Evolutionary conservation across 1,140 invertebrate species (phyloP), one percentile per base, ranked within the genome.

Genomic region (Chelonus insularis): DNA sequence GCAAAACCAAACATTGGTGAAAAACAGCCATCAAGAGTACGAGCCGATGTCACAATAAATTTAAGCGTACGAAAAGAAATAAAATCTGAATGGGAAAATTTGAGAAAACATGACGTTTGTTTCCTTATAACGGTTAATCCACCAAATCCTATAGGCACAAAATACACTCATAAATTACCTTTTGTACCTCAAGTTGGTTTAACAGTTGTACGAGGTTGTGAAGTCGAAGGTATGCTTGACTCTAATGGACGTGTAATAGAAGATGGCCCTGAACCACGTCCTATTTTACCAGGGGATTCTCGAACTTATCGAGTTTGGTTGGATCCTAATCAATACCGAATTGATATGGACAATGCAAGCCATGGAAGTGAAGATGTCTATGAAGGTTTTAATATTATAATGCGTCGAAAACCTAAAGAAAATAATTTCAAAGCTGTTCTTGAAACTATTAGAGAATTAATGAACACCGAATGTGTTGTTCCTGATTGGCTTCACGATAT

Each of bases 371-470:
- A 92, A 70, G 89, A 85, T 74, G 91, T 98, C 7, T 98, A 99
- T 78, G 93, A 96, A 75, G 91, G 90, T n/a, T 99, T 99, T 76
- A 99, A 99, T 77, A 90, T 99, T 23, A 86, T 99, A 47, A 93
- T 99, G 87, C 85, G 98, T 48, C 85, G 98, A 21, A 98, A 98
- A 80, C 97, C 98, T 0, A 99, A 99, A 77, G 96, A 99, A 78
- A 99, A 99, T 75, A 99, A 99, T 80, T 99, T 99, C 76, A 96
- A 99, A 82, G 97, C 97, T 0, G 98, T 99, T 6, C 78, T 99
- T 62, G 96, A 99, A 80, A 99, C 98, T 0, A 99, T 99, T 64
- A 83, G 97, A 3, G 95, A 98, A 79, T 84, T 99, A 47, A 99
- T 99, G 95, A 99, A 99, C 74, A 98, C 96, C 0, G 93, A 98